Evolutionary conservation across 2,113 vertebrate species (phyloP), one percentile per base, ranked within the genome.

Genomic region (Seriola dumerili): DNA sequence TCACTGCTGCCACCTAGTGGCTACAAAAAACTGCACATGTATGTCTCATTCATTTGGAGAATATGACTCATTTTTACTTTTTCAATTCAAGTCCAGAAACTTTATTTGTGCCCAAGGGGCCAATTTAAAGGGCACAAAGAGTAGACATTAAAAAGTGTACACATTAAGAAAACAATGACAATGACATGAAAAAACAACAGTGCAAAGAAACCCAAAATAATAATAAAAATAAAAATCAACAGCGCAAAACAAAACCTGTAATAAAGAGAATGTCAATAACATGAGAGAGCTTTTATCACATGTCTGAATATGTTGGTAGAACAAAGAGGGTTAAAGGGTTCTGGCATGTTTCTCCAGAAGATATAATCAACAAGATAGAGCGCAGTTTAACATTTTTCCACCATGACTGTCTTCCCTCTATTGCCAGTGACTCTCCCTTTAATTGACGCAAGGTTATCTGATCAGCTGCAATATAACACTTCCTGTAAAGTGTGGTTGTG

Each of bases 1-100:
- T 65, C 12, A 59, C 66, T 91, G 70, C 84, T 87, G 16, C 82
- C 88, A 87, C 38, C 88, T 48, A 82, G 76, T 83, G 93, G 82
- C 63, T 10, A 11, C 16, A 57, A 52, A 17, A 54, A 81, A 70
- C 25, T 70, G 17, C 66, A 79, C 14, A 1, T 16, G 48, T 8
- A 13, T 75, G 68, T 69, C 44, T 72, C 21, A 62, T 14, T 1
- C 4, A 1, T 36, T 68, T 38, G 17, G 19, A 57, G n/a, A 0
- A 16, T 57, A 2, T 73, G 62, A 80, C n/a, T 80, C 58, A 67
- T 69, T 44, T 6, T 17, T n/a, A 17, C 32, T 67, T 65, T 34
- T 52, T 4, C 46, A 73, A 1, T 8, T 38, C 38, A 5, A 7
- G 8, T 38, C 38, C 38, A 38, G 38, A 38, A 8, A 38, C 8